Conservation (phyloP, 1,140 invertebrate species). For the Trichogramma pretiosum region DNA sequence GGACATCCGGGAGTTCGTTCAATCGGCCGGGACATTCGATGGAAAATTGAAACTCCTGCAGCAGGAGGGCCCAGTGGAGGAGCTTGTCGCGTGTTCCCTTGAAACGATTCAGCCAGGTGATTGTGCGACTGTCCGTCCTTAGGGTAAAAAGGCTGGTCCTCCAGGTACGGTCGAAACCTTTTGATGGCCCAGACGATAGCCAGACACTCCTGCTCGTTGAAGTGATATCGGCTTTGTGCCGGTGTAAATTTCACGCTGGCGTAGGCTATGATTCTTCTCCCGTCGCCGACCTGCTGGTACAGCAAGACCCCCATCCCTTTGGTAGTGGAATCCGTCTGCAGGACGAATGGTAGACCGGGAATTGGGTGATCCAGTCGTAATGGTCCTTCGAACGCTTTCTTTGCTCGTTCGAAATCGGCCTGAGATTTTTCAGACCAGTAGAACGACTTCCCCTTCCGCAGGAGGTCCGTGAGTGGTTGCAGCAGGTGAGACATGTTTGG, state of each 20-base stretch:
- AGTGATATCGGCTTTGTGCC: constrained; percentile 12
- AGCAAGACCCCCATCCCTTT: constrained; percentile 17
- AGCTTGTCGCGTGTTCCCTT: constrained; percentile 23
- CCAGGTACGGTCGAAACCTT: constrained; percentile 24
- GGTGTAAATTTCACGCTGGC: constrained; percentile 10
- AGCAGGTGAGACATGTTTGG: too few relatives aligned
- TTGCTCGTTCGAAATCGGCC: constrained; percentile 1
- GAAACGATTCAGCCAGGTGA: constrained; percentile 20
- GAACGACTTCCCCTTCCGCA: constrained; percentile 11
- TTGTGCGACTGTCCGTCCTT: too few relatives aligned
- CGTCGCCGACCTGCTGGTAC: constrained; percentile 1
- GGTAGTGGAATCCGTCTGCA: constrained; percentile 17
- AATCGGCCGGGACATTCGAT: constrained; percentile 21
- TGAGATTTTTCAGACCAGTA: constrained; percentile 9
- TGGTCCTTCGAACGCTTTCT: neutral
- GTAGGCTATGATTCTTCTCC: constrained; percentile 4
- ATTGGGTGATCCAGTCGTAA: constrained; percentile 8
- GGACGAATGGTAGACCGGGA: neutral
- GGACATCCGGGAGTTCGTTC: constrained; percentile 27
- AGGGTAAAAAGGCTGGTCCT: constrained; percentile 26
- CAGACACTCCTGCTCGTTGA: constrained; percentile 23
- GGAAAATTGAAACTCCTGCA: constrained; percentile 23
- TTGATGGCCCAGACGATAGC: constrained; percentile 29
- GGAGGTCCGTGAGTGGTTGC: constrained; percentile 16
- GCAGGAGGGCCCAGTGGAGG: constrained; percentile 22